Evolutionary conservation across 1,140 invertebrate genomes (phyloP).

Genomic region (Anoplolepis gracilipes): DNA sequence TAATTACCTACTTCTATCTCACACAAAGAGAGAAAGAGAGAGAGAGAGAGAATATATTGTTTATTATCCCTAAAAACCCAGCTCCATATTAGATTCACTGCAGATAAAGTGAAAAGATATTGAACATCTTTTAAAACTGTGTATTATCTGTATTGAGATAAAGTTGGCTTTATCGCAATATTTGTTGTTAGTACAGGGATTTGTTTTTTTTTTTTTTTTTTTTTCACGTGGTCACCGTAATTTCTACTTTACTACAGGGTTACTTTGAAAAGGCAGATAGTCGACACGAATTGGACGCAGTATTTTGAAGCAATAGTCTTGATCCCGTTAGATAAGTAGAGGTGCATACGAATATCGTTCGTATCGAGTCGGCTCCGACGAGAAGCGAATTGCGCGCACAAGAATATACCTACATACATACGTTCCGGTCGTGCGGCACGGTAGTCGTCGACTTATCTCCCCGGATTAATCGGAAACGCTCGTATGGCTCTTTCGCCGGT

Average conservation of each 20-base stretch:
- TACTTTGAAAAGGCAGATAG: background rate
- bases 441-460: constrained; percentile 61
- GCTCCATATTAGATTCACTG: background rate
- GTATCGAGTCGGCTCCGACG: no score
- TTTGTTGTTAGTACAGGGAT: background rate
- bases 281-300: no score
- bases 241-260: background rate
- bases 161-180: background rate
- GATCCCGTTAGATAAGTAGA: constrained; percentile 23
- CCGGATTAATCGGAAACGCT: constrained; percentile 50
- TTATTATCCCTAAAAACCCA: no score
- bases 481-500: background rate
- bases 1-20: background rate
- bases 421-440: constrained; percentile 1
- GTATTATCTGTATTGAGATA: background rate
- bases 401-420: no score
- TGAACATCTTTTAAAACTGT: background rate
- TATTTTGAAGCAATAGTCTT: background rate
- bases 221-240: background rate
- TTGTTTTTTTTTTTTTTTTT: no score
- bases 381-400: background rate
- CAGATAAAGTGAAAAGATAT: background rate
- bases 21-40: background rate
- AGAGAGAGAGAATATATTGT: no score
- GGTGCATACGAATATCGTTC: constrained; percentile 7